Conservation (phyloP, 2,797 vertebrate species). For the Schizopygopsis pylzovi region DNA sequence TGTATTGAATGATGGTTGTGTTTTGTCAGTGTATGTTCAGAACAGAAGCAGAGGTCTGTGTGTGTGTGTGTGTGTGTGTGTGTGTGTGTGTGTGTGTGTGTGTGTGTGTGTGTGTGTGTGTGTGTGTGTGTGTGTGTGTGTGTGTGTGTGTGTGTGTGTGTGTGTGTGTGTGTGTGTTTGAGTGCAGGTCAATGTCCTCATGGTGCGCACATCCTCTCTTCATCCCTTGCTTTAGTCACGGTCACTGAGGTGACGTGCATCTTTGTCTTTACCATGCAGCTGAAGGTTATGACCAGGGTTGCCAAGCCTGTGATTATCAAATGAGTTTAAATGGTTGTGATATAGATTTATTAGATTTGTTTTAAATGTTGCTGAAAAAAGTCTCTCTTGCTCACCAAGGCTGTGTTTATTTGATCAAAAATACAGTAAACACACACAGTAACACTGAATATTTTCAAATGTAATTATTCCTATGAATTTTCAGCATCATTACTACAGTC, state of each 20-base stretch:
- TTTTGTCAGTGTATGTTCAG: slow-evolving; percentile 4
- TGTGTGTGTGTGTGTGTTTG: background rate
- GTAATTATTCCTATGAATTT: background rate
- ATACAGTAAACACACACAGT: background rate
- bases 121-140: background rate
- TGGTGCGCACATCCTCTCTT: background rate
- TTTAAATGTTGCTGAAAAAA: too few species aligned
- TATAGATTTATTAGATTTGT: background rate
- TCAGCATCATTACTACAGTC: background rate
- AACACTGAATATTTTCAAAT: background rate
- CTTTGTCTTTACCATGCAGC: slow-evolving; percentile 49
- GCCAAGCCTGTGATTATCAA: background rate
- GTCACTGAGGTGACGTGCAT: slow-evolving; percentile 5
- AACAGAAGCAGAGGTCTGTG: slow-evolving; percentile 7
- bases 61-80: slow-evolving; percentile 7
- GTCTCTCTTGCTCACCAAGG: background rate
- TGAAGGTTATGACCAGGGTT: slow-evolving; percentile 51
- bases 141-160: slow-evolving; percentile 7
- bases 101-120: background rate
- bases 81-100: background rate
- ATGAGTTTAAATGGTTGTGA: background rate
- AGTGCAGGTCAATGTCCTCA: slow-evolving; percentile 14
- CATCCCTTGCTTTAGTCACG: slow-evolving; percentile 20
- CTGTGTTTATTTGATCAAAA: slow-evolving; percentile 6
- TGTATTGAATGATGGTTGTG: background rate